A percentile compares a stretch with the other conserved stretches of the same genome.
phyloP scores from a whole-genome alignment of 2,797 vertebrate genomes.

The Muscicapa comitata region DNA sequence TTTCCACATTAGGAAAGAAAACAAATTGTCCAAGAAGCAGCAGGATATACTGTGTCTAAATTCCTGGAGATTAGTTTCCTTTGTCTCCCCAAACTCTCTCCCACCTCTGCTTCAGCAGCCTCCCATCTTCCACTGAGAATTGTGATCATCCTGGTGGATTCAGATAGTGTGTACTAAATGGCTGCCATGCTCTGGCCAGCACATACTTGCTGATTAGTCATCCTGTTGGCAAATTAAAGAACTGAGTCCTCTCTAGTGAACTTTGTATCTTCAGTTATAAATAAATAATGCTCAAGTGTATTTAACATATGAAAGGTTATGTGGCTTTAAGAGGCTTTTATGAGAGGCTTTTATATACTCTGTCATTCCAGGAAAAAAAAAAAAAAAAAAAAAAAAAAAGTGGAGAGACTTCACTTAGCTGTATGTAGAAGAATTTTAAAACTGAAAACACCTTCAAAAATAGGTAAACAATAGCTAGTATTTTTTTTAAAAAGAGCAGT shows the following conservation, averaged over 20 bases:
- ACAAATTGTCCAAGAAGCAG: background rate
- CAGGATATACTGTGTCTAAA: background rate
- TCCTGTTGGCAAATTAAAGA: background rate
- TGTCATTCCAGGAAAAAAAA: background rate
- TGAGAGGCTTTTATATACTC: background rate
- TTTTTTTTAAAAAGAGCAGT: background rate
- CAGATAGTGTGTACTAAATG: background rate
- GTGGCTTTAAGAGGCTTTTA: background rate
- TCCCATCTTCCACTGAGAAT: background rate
- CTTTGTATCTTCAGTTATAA: background rate
- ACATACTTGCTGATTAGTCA: background rate
- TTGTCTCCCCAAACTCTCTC: background rate
- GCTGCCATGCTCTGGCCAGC: background rate
- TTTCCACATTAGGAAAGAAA: background rate
- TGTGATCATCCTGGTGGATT: background rate
- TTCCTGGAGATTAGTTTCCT: background rate
- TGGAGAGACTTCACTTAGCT: background rate
- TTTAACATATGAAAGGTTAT: background rate
- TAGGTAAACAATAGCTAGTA: background rate
- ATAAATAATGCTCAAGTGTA: background rate
- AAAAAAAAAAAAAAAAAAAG: background rate
- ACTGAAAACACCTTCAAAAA: background rate
- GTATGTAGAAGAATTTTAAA: background rate
- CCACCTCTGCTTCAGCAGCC: background rate
- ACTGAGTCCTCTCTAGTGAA: background rate